Evolutionary conservation across 2,113 vertebrate species (phyloP).

Genomic region (Pavo muticus): DNA sequence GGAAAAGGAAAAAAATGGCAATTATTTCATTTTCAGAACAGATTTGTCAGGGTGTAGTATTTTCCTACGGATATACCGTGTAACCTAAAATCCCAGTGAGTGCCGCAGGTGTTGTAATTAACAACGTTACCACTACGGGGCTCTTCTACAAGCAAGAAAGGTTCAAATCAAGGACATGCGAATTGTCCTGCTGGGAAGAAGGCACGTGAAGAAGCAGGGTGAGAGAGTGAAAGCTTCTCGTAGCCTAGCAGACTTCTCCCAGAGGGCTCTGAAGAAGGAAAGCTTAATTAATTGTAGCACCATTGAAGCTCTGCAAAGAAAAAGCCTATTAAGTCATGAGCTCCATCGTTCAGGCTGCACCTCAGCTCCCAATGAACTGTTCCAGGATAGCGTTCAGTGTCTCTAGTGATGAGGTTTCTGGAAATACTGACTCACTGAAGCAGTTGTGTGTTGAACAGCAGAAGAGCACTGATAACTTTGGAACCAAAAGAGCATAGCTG

Average conservation of each 20-base stretch:
- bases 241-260: not conserved
- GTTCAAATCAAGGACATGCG: not conserved
- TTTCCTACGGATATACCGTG: not conserved
- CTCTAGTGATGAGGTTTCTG: slow-evolving; percentile 1
- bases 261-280: slow-evolving; percentile 18
- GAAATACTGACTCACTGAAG: not conserved
- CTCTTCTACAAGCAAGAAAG: not conserved
- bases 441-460: not conserved
- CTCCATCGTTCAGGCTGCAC: slow-evolving; percentile 1
- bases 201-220: not conserved
- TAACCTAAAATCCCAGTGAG: not conserved
- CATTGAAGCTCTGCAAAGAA: slow-evolving; percentile 25
- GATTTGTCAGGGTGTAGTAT: not conserved
- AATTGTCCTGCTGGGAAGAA: not conserved
- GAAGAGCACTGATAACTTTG: not conserved
- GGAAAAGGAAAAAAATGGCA: not conserved
- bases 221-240: slow-evolving; percentile 9
- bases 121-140: not conserved
- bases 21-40: not conserved
- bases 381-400: slow-evolving; percentile 6
- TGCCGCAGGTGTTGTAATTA: not conserved
- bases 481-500: not conserved
- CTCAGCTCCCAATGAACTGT: slow-evolving; percentile 13
- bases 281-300: slow-evolving; percentile 54
- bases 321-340: slow-evolving; percentile 23